Base-by-base conservation (phyloP, 2,888 invertebrate genomes). In the Chorisops tibialis region DNA sequence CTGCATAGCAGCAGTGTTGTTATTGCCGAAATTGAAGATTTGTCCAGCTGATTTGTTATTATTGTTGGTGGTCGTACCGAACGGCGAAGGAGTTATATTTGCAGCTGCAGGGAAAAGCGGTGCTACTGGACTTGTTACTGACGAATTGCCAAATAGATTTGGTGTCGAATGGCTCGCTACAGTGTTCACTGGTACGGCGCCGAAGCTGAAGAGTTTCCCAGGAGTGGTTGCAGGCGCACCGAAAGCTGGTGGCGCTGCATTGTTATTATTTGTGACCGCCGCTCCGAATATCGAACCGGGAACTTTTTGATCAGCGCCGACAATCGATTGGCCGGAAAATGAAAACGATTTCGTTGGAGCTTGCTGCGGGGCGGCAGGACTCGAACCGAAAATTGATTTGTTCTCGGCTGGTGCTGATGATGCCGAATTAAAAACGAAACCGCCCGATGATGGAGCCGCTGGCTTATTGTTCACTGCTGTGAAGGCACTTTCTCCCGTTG, bases 181-280 rank as follows among this genome's bases (percentile, higher is more conserved):
- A 18, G 43, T 56, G n/a, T 45, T 56, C 12, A 45, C 56, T 18
- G 56, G 43, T 11, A 35, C 14, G 11, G 12, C 43, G 5, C 56
- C 56, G 45, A 56, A 56, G 11, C 43, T 30, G 18, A 56, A 56
- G 2, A 56, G 45, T 43, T 56, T 56, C 11, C 56, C 56, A 9
- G 56, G 56, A 5, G 56, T 56, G 24, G 43, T 59, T 11, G 48
- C 38, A 19, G 59, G 48, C 3, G 37, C 48, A 9, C 59, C 59
- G 19, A 47, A 47, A 22, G 39, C 37, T 5, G 39, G n/a, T 2
- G 9, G 30, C 6, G 9, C 45, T 2, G 54, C 2, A 2, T 14
- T 21, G 41, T 54, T 54, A 2, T 19, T 9, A 9, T 18, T 12
- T 4, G 9, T 35, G 4, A 47, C 21, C 9, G 30, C 45, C n/a